Evolutionary conservation across 1,140 invertebrate genomes (phyloP).

Genomic region (Bacillus rossius): DNA sequence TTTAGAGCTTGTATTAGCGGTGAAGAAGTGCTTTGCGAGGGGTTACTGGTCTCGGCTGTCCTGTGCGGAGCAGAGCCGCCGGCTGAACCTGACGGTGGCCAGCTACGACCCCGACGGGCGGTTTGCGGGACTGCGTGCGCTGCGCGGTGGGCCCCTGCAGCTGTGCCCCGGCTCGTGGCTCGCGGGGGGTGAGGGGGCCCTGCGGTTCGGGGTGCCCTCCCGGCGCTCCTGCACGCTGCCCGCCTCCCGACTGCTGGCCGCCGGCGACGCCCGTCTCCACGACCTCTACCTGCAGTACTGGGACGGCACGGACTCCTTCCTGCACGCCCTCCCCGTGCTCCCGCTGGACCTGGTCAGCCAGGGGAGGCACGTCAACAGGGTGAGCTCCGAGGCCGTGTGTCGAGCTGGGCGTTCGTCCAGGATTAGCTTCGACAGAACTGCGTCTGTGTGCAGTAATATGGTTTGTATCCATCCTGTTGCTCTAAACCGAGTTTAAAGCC

Average conservation of each 20-base stretch:
- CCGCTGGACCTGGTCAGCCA: conserved; percentile 36
- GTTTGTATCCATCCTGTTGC: too few relatives aligned
- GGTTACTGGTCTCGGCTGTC: too few relatives aligned
- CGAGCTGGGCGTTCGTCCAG: too few relatives aligned
- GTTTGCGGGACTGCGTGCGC: conserved; percentile 19
- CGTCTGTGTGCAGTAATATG: too few relatives aligned
- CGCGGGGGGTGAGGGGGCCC: conserved; percentile 46
- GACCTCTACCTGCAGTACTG: conserved; percentile 51
- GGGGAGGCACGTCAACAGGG: too few relatives aligned
- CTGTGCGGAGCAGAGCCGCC: conserved; percentile 39
- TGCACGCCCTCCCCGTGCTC: conserved; percentile 55
- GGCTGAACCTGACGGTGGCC: conserved; percentile 40
- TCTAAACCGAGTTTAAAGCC: conserved; percentile 27
- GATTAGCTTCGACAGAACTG: too few relatives aligned
- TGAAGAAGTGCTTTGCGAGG: too few relatives aligned
- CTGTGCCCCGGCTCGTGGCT: conserved; percentile 45
- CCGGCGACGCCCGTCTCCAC: conserved; percentile 46
- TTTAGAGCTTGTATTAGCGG: too few relatives aligned
- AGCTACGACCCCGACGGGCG: conserved; percentile 30
- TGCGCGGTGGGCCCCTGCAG: conserved; percentile 34
- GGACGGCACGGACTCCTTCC: conserved; percentile 39
- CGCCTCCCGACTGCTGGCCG: conserved; percentile 47
- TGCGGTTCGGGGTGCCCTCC: conserved; percentile 52
- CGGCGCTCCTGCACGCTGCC: conserved; percentile 46
- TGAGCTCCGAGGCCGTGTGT: too few relatives aligned